These are phyloP conservation scores for Vanacampus margaritifer DNA, from an alignment of 2,113 vertebrate genomes.

Conservation along the genomic window DNA sequence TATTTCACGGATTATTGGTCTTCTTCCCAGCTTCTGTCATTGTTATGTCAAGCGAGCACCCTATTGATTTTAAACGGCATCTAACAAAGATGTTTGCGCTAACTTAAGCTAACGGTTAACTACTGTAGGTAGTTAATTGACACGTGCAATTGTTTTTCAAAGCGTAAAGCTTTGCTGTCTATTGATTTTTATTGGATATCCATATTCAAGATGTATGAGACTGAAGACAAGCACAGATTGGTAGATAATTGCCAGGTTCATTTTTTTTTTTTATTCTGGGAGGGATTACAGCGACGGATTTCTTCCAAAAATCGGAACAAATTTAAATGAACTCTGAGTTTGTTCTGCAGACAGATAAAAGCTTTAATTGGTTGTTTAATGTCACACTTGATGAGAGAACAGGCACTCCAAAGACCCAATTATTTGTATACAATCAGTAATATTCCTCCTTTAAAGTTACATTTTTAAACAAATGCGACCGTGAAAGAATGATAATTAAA, in stretches of 20 bases:
- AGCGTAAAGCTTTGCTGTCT: neutral
- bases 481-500: neutral
- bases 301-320: neutral
- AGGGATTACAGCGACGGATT: neutral
- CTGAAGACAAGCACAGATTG: neutral
- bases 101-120: neutral
- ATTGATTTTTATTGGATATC: slow-evolving; percentile 1
- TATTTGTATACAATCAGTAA: neutral
- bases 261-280: neutral
- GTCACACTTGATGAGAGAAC: neutral
- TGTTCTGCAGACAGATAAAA: neutral
- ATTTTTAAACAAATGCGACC: neutral
- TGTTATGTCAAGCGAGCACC: neutral
- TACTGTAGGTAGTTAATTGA: neutral
- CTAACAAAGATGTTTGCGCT: neutral
- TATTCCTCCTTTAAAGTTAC: neutral
- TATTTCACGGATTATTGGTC: neutral
- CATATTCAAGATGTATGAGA: neutral
- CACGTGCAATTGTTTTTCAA: neutral
- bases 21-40: too few relatives aligned
- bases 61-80: neutral
- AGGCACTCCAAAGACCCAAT: neutral
- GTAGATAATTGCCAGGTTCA: neutral
- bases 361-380: neutral
- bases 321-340: too few relatives aligned